These are phyloP conservation scores for Enteromius radiatus DNA, from an alignment of 2,797 vertebrate genomes.

Conservation along the genomic window DNA sequence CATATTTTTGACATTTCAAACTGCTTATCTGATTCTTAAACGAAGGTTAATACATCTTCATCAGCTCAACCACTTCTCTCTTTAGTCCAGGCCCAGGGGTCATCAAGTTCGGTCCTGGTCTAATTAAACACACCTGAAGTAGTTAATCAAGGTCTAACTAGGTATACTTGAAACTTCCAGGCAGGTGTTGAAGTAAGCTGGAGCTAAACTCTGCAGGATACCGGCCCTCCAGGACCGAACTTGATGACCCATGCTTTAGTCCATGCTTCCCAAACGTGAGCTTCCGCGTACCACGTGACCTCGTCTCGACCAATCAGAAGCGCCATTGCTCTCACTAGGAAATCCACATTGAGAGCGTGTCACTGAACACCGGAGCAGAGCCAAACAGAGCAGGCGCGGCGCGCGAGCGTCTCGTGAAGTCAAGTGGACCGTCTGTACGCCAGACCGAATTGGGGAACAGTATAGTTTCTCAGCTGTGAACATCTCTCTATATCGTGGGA, in stretches of 20 bases:
- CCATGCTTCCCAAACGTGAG: constrained; percentile 75
- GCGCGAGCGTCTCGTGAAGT: constrained; percentile 61
- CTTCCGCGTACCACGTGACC: background rate
- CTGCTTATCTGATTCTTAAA: background rate
- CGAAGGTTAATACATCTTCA: background rate
- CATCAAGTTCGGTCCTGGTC: too few species aligned
- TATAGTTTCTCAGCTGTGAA: background rate
- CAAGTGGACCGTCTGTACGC: constrained; percentile 4
- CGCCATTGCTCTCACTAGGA: constrained; percentile 19
- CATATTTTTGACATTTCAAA: background rate
- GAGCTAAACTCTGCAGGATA: too few species aligned
- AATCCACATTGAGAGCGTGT: constrained; percentile 49
- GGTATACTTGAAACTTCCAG: too few species aligned
- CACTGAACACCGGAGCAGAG: background rate
- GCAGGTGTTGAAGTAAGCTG: too few species aligned
- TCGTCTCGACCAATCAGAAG: constrained; percentile 61
- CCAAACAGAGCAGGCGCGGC: constrained; percentile 61
- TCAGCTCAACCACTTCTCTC: background rate
- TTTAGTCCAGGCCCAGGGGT: too few species aligned
- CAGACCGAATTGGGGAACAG: background rate
- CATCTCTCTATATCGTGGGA: constrained; percentile 8
- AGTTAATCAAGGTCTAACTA: too few species aligned
- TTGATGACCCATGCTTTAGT: too few species aligned
- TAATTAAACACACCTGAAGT: too few species aligned
- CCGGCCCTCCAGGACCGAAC: too few species aligned